These are phyloP conservation scores for Nicator chloris DNA, from an alignment of 2,113 vertebrate genomes.

Conservation along the genomic window DNA sequence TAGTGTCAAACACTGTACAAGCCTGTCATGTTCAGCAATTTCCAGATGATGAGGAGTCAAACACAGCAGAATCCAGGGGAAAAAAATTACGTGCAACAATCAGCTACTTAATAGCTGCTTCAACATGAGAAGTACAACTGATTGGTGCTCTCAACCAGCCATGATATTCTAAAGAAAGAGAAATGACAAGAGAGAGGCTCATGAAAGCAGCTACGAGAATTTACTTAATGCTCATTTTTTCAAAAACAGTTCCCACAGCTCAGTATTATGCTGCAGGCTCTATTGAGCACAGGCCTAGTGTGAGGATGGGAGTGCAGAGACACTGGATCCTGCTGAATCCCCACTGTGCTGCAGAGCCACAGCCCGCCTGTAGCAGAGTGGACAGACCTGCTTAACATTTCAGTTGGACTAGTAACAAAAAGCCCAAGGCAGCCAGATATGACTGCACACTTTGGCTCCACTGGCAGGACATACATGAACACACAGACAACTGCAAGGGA, in stretches of 20 bases:
- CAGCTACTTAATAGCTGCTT: constrained; percentile 58
- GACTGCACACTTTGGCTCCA: background rate
- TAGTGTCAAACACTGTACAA: background rate
- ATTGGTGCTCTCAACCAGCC: constrained; percentile 50
- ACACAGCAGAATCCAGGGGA: background rate
- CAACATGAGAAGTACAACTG: constrained; percentile 46
- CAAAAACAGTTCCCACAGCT: background rate
- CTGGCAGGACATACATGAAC: background rate
- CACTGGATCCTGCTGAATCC: background rate
- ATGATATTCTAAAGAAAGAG: constrained; percentile 42
- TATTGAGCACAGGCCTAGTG: background rate
- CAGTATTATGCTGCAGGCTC: background rate
- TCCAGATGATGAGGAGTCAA: background rate
- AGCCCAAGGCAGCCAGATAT: background rate
- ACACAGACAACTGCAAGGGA: background rate
- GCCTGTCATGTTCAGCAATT: background rate
- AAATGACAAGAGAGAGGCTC: constrained; percentile 19
- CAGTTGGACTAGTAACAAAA: background rate
- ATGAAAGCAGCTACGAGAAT: constrained; percentile 39
- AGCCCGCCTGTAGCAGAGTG: background rate
- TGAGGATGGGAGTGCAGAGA: background rate
- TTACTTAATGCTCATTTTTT: constrained; percentile 20
- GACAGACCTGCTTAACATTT: background rate
- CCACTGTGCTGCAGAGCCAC: background rate
- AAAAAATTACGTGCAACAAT: constrained; percentile 45